phyloP scores from a whole-genome alignment of 1,140 invertebrate species.

The Anastrepha obliqua region DNA sequence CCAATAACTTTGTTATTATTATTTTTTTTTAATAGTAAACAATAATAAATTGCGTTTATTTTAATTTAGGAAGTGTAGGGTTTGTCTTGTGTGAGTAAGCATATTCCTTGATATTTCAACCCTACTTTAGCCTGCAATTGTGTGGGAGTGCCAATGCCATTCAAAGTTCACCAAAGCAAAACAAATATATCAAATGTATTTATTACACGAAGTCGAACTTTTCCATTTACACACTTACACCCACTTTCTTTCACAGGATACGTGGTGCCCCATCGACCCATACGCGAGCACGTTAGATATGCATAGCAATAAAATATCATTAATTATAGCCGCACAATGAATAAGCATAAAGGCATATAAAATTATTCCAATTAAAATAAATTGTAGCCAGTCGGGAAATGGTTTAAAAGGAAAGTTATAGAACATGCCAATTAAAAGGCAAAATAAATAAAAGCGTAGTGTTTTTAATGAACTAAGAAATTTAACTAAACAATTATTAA shows the following conservation, averaged over 20 bases:
- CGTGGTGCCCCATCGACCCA: background rate
- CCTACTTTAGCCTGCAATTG: background rate
- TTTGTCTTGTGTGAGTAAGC: background rate
- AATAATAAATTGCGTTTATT: conserved; percentile 30
- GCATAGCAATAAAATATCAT: background rate
- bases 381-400: conserved; percentile 57
- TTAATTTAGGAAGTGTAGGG: background rate
- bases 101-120: background rate
- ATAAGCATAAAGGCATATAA: conserved; percentile 74
- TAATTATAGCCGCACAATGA: conserved; percentile 65
- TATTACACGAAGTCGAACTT: conserved; percentile 44
- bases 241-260: background rate
- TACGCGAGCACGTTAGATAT: background rate
- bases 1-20: conserved; percentile 25
- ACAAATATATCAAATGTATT: conserved; percentile 51
- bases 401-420: too few species aligned
- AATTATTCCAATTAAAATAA: conserved; percentile 74
- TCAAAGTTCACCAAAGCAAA: conserved; percentile 44
- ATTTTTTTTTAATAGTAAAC: background rate
- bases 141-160: background rate
- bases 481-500: too few species aligned
- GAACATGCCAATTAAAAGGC: too few species aligned
- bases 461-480: too few species aligned
- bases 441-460: too few species aligned
- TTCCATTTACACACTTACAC: background rate